Percentiles rank a stretch among this genome's conserved stretches.
Conservation (phyloP, 2,888 invertebrate species). For the Drosophila neotestacea region DNA sequence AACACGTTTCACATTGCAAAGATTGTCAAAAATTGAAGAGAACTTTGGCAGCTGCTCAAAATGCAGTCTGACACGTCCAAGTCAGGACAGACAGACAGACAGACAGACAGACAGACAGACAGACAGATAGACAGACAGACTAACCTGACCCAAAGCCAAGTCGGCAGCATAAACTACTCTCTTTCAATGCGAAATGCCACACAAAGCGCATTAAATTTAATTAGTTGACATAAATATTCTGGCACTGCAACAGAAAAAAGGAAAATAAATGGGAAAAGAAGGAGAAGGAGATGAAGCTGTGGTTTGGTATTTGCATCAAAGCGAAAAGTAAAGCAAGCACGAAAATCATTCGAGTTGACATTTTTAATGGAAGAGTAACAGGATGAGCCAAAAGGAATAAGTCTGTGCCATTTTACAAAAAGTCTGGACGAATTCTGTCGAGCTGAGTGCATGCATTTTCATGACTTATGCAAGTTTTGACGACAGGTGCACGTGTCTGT, state of each 20-base stretch:
- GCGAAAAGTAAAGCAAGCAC: constrained; percentile 38
- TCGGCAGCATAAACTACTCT: constrained; percentile 16
- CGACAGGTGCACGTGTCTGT: constrained; percentile 70
- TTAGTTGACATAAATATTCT: constrained; percentile 69
- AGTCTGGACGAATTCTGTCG: constrained; percentile 34
- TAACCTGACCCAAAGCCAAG: constrained; percentile 5
- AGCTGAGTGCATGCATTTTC: constrained; percentile 63
- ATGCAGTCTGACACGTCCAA: constrained; percentile 26
- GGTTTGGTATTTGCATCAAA: constrained; percentile 56
- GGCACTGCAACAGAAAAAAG: constrained; percentile 8
- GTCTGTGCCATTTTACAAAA: constrained; percentile 32
- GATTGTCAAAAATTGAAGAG: constrained; percentile 63
- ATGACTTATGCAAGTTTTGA: constrained; percentile 78
- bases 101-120: not conserved
- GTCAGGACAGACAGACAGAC: too few relatives aligned
- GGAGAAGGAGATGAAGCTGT: constrained; percentile 2
- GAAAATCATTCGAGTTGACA: constrained; percentile 64
- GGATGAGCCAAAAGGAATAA: constrained; percentile 22
- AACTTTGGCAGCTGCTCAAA: constrained; percentile 28
- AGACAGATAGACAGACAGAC: not conserved
- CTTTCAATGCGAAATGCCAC: constrained; percentile 35
- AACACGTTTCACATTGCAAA: constrained; percentile 32
- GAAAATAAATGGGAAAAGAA: not conserved
- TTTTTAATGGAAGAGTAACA: constrained; percentile 61
- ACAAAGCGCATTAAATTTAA: constrained; percentile 73